Base-by-base conservation (phyloP, 2,888 invertebrate genomes). In the Marasmarcha lunaedactyla region DNA sequence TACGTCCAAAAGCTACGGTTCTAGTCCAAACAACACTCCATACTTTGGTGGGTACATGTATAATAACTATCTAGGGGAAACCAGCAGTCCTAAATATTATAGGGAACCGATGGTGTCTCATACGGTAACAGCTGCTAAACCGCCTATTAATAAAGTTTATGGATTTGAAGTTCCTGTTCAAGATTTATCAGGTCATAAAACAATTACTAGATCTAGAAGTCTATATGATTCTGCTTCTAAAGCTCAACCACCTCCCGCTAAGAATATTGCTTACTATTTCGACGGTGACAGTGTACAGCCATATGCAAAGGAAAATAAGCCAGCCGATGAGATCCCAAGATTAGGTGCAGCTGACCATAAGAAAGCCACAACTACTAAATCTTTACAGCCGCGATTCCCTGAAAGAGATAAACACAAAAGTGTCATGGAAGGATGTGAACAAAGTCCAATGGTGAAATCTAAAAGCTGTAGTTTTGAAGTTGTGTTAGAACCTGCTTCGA, bases 1-100 rank as follows among this genome's bases (percentile, higher is more conserved):
- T 40, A 58, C 81, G 0, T 87, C 88, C 0, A 88, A 88, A 62
- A 88, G 88, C 25, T 88, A 88, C 39, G 88, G 88, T 0, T 87
- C 86, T 0, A 88, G 88, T 62, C 88, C 88, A 0, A 88, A 88
- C 51, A 85, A 85, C 13, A 83, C 71, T 4, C 65, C 69, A 1
- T 83, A 81, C 47, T 84, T 87, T 38, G 84, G 77, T 30, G 81
- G 84, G 14, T 86, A 86, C 42, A 86, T 88, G 73, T 78, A 65
- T 61, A 85, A 87, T 59, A 74, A 85, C 67, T 63, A 79, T 42
- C 42, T 72, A 13, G 58, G 52, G 13, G 70, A 71, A 45, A 52
- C 51, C 1, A 47, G 54, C 1, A 66, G 63, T 45, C 68, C 71
- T n/a, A 68, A 69, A 71, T 35, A 39, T 37, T 9, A 25, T 1